Evolutionary conservation across 1,140 invertebrate species (phyloP).

Genomic region (Drosophila pruinosa): DNA sequence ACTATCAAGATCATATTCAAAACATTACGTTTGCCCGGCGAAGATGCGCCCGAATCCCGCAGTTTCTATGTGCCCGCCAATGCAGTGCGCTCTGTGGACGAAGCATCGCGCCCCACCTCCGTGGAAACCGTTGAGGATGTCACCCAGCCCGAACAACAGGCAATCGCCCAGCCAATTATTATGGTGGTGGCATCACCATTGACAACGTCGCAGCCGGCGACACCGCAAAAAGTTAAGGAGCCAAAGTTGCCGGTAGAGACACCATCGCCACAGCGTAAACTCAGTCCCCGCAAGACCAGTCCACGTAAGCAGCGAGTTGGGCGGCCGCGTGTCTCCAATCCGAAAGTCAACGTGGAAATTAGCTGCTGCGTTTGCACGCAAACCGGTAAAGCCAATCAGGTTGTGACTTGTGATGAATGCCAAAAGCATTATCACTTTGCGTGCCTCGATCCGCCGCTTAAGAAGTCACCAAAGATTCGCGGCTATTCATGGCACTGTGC

Average conservation of each 20-base stretch:
- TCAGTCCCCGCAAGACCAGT: constrained; percentile 64
- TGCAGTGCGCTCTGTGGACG: constrained; percentile 77
- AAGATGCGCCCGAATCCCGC: constrained; percentile 76
- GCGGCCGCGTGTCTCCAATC: constrained; percentile 45
- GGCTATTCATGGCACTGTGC: constrained; percentile 98
- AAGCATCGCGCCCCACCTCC: constrained; percentile 77
- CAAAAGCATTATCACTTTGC: constrained; percentile 94
- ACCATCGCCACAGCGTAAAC: constrained; percentile 46
- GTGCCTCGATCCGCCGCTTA: constrained; percentile 95
- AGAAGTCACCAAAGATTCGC: constrained; percentile 95
- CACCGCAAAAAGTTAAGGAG: constrained; percentile 33
- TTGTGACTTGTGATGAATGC: constrained; percentile 94
- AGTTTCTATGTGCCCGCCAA: constrained; percentile 82
- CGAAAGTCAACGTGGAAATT: constrained; percentile 54
- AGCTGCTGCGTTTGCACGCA: constrained; percentile 67
- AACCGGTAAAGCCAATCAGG: constrained; percentile 67
- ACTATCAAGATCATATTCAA: constrained; percentile 88
- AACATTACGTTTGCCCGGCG: constrained; percentile 90
- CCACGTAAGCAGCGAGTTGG: constrained; percentile 63
- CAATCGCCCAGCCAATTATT: constrained; percentile 11
- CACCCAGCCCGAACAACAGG: constrained; percentile 22
- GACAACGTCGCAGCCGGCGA: background rate
- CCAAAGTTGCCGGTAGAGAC: background rate
- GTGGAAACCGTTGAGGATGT: constrained; percentile 80
- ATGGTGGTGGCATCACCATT: constrained; percentile 10